Conservation (phyloP, 2,888 invertebrate genomes). For the Cetonia aurata region DNA sequence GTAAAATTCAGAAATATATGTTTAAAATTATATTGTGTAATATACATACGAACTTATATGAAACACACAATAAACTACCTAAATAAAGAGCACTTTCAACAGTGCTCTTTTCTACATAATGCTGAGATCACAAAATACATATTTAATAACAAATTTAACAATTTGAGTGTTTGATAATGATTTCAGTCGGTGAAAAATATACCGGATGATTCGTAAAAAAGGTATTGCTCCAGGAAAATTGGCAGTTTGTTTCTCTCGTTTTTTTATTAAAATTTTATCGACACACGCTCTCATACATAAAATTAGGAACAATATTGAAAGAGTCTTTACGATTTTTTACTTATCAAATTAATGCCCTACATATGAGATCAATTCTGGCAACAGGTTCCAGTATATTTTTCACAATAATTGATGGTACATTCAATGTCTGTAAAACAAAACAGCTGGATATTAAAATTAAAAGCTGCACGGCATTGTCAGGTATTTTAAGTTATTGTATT, state of each 20-base stretch:
- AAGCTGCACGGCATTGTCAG: constrained; percentile 31
- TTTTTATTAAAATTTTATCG: constrained; percentile 19
- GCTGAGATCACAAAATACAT: constrained; percentile 68
- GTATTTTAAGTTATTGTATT: constrained; percentile 13
- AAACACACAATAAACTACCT: constrained; percentile 62
- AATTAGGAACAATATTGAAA: constrained; percentile 44
- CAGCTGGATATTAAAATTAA: constrained; percentile 29
- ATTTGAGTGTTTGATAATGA: constrained; percentile 49
- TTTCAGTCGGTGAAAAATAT: constrained; percentile 37
- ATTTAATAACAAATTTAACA: constrained; percentile 66
- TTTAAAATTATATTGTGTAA: constrained; percentile 64
- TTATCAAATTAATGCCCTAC: constrained; percentile 46
- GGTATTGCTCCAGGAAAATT: constrained; percentile 41
- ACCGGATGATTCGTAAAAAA: constrained; percentile 34
- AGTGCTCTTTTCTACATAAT: constrained; percentile 63
- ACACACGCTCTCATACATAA: constrained; percentile 27
- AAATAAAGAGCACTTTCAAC: constrained; percentile 61
- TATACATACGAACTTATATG: constrained; percentile 63
- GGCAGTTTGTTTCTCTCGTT: constrained; percentile 33
- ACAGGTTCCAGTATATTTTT: constrained; percentile 39
- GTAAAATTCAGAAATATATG: constrained; percentile 67
- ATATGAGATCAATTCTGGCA: constrained; percentile 45
- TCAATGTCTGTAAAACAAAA: constrained; percentile 30
- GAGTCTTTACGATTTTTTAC: constrained; percentile 34
- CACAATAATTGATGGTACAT: constrained; percentile 33